Evolutionary conservation across 2,113 vertebrate genomes (phyloP), one percentile per base, ranked within the genome.

Genomic region (Callopanchax toddi): DNA sequence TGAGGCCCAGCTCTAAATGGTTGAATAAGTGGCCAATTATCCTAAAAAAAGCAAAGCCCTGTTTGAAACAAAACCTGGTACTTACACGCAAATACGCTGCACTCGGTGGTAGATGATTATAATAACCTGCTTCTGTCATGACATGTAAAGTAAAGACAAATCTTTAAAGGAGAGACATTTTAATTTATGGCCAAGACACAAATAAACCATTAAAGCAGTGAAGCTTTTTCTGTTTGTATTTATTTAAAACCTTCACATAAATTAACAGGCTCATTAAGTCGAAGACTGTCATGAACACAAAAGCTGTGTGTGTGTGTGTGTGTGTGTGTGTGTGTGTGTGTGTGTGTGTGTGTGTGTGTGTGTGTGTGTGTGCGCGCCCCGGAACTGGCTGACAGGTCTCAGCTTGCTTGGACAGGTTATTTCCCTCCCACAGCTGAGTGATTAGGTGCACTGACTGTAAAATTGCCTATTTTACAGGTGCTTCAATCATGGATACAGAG

Each of bases 401-500:
- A 56, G 79, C 82, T 74, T 81, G 73, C 70, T 69, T 74, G 71
- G 74, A 83, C 81, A 74, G 73, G 79, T 89, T 90, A 85, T 89
- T 84, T 82, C 70, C 88, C 75, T 64, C 79, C 77, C 81, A 89
- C 87, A 87, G 84, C 56, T 87, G 86, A 92, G 72, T 91, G 90
- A 92, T 92, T 86, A 82, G 73, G 70, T 39, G 67, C 82, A 86
- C 59, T 52, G 60, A 74, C 84, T 89, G 83, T 89, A 89, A 91
- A 93, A 92, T 93, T 91, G 87, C 82, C 86, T 88, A 85, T 91
- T 89, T 89, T 90, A 83, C 85, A 89, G 85, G 73, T 81, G 83
- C 84, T 88, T 89, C 84, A 82, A 87, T 90, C 87, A 87, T 32
- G 77, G 79, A 83, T 79, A 84, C 48, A 63, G 74, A 62, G 71